Evolutionary conservation across 2,797 vertebrate species (phyloP).

Genomic region (Sciaenops ocellatus): DNA sequence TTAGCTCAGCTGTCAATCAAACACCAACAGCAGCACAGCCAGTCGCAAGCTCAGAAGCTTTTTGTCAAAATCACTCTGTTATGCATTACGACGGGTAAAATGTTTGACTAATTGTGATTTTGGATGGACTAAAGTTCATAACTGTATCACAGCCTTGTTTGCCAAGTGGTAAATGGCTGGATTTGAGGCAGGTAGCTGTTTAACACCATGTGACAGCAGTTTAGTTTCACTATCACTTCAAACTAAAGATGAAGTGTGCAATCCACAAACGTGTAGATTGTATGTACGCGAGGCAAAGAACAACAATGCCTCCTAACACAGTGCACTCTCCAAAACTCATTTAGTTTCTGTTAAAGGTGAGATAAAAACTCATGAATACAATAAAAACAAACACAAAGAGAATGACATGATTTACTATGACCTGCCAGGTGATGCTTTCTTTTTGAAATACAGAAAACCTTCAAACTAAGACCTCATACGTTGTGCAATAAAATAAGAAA

Average conservation of each 20-base stretch:
- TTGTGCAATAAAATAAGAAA: neutral
- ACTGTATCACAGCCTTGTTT: neutral
- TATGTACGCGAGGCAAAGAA: conserved; percentile 6
- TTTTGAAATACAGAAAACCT: neutral
- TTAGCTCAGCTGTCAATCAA: conserved; percentile 9
- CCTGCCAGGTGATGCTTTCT: conserved; percentile 1
- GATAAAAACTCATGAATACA: conserved; percentile 3
- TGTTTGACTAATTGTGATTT: conserved; percentile 7
- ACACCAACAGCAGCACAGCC: neutral
- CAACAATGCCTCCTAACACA: neutral
- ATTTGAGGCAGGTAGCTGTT: conserved; percentile 12
- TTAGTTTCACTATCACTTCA: conserved; percentile 34
- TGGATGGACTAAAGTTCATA: conserved; percentile 9
- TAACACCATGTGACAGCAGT: conserved; percentile 24
- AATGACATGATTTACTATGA: neutral
- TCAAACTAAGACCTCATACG: neutral
- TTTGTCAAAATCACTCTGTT: neutral
- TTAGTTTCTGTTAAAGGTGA: conserved; percentile 6
- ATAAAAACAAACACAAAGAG: neutral
- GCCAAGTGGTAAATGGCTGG: conserved; percentile 26
- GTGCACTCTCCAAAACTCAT: conserved; percentile 11
- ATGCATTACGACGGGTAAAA: neutral
- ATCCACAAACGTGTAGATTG: conserved; percentile 16
- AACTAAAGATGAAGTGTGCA: conserved; percentile 21
- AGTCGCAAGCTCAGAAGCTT: neutral